Evolutionary conservation across 2,797 vertebrate species (phyloP), one percentile per base, ranked within the genome.

Genomic region (Hirundo rustica): DNA sequence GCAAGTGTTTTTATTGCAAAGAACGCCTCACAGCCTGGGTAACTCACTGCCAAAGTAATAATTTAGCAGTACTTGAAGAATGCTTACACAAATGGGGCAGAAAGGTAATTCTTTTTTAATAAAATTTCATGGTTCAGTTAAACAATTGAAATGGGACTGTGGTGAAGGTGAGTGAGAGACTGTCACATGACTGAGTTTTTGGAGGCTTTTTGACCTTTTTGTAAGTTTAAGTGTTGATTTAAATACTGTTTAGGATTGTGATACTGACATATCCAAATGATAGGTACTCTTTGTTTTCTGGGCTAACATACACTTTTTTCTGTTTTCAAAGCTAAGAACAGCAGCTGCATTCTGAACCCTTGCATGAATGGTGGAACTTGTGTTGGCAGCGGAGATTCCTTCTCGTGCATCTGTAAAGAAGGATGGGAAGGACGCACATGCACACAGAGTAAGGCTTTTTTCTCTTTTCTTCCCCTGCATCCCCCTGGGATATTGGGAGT

Each of bases 361-460:
- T 99, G 99, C 45, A 96, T 98, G 96, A 99, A 99, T 4, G 99
- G 99, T 8, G 99, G 98, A 32, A 99, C 99, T 1, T 99, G 99
- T 1, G 98, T 99, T 38, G 99, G 99, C 91, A 98, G 97, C 3
- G 98, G 98, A 9, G 98, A 98, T 66, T 96, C 98, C 81, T 99
- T 99, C 95, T 99, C 98, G n/a, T 99, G 99, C 95, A 99, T 99
- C 96, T 99, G 99, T 97, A 99, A 98, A 47, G 99, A 99, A 7
- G 99, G 99, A 85, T 99, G 99, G 99, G 98, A 99, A 94, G 99
- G 99, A 79, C 97, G 98, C 53, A 99, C 98, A 66, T 99, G 99
- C 95, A 98, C 98, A 2, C 98, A 98, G 95, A 99, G 99, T 99
- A 98, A 96, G 99, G 78, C 48, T 78, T 50, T 50, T n/a, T 67